Percentiles rank a stretch among this genome's conserved stretches.
These are phyloP conservation scores for Anhinga rufa DNA, from an alignment of 2,113 vertebrate species.

Conservation along the genomic window DNA sequence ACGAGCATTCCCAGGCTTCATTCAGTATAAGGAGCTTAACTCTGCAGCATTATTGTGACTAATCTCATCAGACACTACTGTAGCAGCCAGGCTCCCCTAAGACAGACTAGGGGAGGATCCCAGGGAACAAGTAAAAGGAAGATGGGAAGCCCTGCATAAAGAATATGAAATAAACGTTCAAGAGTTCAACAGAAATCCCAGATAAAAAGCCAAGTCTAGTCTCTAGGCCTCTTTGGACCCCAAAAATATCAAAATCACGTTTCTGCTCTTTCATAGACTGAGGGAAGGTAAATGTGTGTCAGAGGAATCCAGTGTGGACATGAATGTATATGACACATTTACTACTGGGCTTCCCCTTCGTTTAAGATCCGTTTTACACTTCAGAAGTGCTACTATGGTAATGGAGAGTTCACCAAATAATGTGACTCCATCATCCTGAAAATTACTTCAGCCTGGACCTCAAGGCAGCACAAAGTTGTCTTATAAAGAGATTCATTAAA, in stretches of 20 bases:
- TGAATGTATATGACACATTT: not conserved
- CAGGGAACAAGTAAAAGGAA: slow-evolving; percentile 2
- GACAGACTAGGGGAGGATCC: not conserved
- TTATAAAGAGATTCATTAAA: not conserved
- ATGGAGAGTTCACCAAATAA: not conserved
- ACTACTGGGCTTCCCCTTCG: not conserved
- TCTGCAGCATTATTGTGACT: slow-evolving; percentile 39
- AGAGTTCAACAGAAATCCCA: not conserved
- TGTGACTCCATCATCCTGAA: not conserved
- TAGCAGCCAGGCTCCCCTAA: not conserved
- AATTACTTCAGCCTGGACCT: not conserved
- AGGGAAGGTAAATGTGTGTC: not conserved
- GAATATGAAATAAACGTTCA: slow-evolving; percentile 8
- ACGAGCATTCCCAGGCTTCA: not conserved
- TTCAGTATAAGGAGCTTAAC: slow-evolving; percentile 43
- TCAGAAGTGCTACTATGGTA: not conserved
- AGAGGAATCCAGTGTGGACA: not conserved
- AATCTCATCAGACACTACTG: slow-evolving; percentile 43
- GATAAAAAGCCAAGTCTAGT: not conserved
- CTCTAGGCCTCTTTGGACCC: not conserved
- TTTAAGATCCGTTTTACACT: not conserved
- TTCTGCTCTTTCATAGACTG: not conserved
- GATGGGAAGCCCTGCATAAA: not conserved
- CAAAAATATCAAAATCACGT: not conserved
- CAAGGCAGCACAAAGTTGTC: not conserved